Base-by-base conservation (phyloP, 2,113 vertebrate genomes). In the Butorides virescens region DNA sequence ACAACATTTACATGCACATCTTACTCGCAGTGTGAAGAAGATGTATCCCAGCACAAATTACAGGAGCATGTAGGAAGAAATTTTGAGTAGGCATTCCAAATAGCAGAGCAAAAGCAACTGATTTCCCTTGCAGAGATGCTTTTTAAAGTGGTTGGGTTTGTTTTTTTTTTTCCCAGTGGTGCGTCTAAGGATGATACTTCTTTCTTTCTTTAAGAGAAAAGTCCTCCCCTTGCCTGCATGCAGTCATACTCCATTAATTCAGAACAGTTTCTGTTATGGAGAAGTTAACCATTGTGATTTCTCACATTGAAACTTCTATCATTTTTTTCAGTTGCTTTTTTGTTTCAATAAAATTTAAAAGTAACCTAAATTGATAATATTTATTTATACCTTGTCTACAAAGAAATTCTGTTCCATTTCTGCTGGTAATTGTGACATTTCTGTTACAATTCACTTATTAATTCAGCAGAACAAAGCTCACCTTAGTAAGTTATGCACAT, bases 401-500 rank as follows among this genome's bases (percentile, higher is more conserved):
- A 91, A 89, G 61, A 86, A 89, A 82, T 52, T 55, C 29, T 12
- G 1, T 66, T 81, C 17, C 10, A 18, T 75, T 93, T 81, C 52
- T 87, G 14, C 23, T 82, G 25, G 44, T 44, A 77, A 74, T 42
- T 95, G 37, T 15, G 16, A 42, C 42, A 29, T 52, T 77, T 93
- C 37, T 67, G 16, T 63, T 81, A 63, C 44, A 89, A 87, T 44
- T 75, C 65, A 78, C 21, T 92, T 89, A 86, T 21, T 86, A 89
- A 92, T 77, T 93, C 65, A 91, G 65, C 56, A 95, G 86, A 95
- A 91, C 29, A 95, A 91, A 92, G 63, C 52, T 86, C 83, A 96
- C 73, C 86, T 86, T 61, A 56, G 21, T 77, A 83, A 93, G 68
- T 77, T 86, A 88, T 91, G 72, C 75, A 92, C 46, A 92, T 88